Base-by-base conservation (phyloP, 1,140 invertebrate species). In the Drosophila auraria region DNA sequence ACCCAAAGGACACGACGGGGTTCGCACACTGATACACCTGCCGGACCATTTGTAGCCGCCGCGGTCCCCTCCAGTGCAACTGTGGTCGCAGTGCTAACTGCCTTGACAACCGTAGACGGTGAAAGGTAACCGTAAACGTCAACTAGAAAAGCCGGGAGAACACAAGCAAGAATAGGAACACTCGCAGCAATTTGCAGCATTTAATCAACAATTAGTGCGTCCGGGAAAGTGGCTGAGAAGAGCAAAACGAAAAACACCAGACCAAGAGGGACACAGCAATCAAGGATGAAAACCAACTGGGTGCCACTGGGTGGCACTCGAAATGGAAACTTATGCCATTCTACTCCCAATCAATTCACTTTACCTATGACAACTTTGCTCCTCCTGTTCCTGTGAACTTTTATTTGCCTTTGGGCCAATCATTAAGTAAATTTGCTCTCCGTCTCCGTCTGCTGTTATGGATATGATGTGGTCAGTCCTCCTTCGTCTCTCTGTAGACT, bases 191-290 rank as follows among this genome's bases (percentile, higher is more conserved):
- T 82, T 65, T 57, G 56, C 58, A 80, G 53, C 82, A 76, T 80
- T 84, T 84, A 74, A 84, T 86, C 78, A 73, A 73, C 82, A 84
- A 84, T 84, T 84, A 84, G 77, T 69, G 63, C 23, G 36, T 20
- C 33, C 49, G 44, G 71, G 30, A 61, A 74, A 36, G 58, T 23
- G 36, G 20, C 54, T 42, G 45, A 20, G 7, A 65, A 27, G 59
- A 47, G 33, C 14, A 47, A 23, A 63, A 30, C 30, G 45, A 20
- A 54, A 51, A 23, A 45, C 23, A 23, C 7, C 17, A 64, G 45
- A 57, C 62, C n/a, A 23, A 50, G 30, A 23, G 12, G 11, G 25
- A 7, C 6, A 25, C n/a, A 9, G 27, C 36, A 73, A 51, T 40
- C 47, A 47, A 51, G 33, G 47, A 73, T 73, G 68, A 27, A 73